Conservation (phyloP, 2,888 invertebrate genomes). For the Schizotus pectinicornis region DNA sequence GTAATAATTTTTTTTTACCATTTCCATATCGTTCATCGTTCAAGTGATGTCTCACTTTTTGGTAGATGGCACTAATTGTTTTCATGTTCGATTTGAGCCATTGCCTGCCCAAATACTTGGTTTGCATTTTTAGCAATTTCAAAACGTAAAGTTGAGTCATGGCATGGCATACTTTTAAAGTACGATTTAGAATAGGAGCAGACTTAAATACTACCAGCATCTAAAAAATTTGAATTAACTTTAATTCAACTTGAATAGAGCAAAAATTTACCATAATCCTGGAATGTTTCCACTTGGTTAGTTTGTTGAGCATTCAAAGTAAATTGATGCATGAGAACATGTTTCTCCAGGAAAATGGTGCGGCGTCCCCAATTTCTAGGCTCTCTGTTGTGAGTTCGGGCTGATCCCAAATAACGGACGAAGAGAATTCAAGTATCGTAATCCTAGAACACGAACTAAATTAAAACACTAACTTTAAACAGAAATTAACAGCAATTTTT, state of each 20-base stretch:
- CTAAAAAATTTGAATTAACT: constrained; percentile 42
- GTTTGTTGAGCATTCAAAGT: constrained; percentile 93
- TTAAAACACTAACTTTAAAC: background rate
- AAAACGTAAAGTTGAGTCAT: constrained; percentile 98
- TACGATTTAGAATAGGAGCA: constrained; percentile 95
- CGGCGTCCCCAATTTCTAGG: constrained; percentile 82
- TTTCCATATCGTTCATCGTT: constrained; percentile 99
- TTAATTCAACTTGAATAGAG: background rate
- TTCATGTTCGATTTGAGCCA: constrained; percentile 99
- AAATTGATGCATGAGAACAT: constrained; percentile 98
- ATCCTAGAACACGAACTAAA: constrained; percentile 64
- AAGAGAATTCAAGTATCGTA: constrained; percentile 92
- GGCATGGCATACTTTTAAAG: constrained; percentile 92
- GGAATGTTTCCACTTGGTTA: constrained; percentile 99
- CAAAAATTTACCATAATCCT: constrained; percentile 77
- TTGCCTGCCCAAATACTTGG: constrained; percentile 96
- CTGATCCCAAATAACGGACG: constrained; percentile 94
- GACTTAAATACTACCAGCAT: constrained; percentile 99
- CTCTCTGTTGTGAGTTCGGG: constrained; percentile 92
- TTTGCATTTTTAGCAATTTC: constrained; percentile 98
- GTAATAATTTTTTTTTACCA: constrained; percentile 61
- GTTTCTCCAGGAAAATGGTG: constrained; percentile 96
- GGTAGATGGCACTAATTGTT: constrained; percentile 98
- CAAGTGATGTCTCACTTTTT: constrained; percentile 92
- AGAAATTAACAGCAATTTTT: constrained; percentile 28